phyloP scores from a whole-genome alignment of 2,888 invertebrate species.

The Amphipyra berbera region DNA sequence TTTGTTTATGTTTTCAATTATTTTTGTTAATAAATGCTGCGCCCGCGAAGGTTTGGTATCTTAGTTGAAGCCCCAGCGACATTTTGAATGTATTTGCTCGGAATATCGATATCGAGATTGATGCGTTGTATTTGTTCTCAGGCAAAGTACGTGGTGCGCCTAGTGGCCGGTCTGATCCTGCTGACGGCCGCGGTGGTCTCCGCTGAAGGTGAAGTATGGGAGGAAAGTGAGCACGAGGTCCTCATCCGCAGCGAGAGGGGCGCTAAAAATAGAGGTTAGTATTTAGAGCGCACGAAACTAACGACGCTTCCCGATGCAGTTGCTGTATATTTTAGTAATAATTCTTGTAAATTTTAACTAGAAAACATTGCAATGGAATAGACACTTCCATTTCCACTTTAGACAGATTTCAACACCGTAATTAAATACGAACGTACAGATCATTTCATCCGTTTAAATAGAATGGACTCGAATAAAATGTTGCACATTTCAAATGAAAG shows the following conservation, averaged over 20 bases:
- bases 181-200: conserved; percentile 84
- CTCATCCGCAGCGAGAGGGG: conserved; percentile 95
- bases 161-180: conserved; percentile 86
- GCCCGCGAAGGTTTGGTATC: conserved; percentile 37
- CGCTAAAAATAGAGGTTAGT: conserved; percentile 92
- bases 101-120: too few relatives aligned
- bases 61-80: conserved; percentile 26
- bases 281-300: conserved; percentile 49
- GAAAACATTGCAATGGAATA: conserved; percentile 1
- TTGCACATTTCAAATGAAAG: not conserved
- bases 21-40: conserved; percentile 19
- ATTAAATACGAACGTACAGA: not conserved
- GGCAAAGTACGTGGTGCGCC: conserved; percentile 79
- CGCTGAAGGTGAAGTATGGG: conserved; percentile 93
- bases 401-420: not conserved
- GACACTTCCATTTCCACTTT: not conserved
- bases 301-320: conserved; percentile 39
- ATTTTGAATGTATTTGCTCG: not conserved
- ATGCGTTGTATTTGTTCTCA: conserved; percentile 52
- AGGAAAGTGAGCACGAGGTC: conserved; percentile 94
- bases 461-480: not conserved
- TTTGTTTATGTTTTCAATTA: conserved; percentile 16
- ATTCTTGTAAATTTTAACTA: conserved; percentile 6
- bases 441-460: not conserved
- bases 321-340: conserved; percentile 32